Base-by-base conservation (phyloP, 2,113 vertebrate genomes). In the Burhinus bistriatus region DNA sequence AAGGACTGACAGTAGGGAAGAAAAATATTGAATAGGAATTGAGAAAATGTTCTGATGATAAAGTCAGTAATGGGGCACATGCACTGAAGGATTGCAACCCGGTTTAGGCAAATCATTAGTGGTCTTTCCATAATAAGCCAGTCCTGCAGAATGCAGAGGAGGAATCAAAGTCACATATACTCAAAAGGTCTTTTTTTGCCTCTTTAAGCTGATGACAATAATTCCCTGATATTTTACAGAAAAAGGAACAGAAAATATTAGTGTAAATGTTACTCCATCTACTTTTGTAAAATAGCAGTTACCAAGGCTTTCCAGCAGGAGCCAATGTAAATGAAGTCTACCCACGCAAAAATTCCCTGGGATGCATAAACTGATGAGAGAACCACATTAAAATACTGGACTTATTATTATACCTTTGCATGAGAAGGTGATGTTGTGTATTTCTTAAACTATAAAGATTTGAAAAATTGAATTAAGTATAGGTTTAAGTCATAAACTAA, bases 111-210 rank as follows among this genome's bases (percentile, higher is more conserved):
- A 75, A 23, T 55, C 45, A 52, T 27, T 57, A 73, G 23, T 40
- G 22, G 10, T 14, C 30, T 84, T 49, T 59, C 3, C 3, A 12
- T 47, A 61, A 66, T 11, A 34, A 87, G 32, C 9, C 27, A 51
- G 17, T n/a, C 29, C 61, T 83, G 52, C 9, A 81, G 81, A 92
- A 89, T 17, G 6, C 64, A 81, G 32, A 73, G 45, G 12, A 69
- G 0, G 1, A 88, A 88, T 54, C 42, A 83, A 55, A 88, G 69
- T 40, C 42, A 55, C 0, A 0, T 32, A 58, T 14, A 61, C 0
- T 0, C 12, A 62, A 32, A 76, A 62, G 36, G 7, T 44, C 15
- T 57, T 1, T 45, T 77, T 76, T 45, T 27, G 2, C 8, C 3
- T 54, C 6, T 93, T 77, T 61, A 71, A 58, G 40, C 5, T 70